Evolutionary conservation across 2,888 invertebrate genomes (phyloP), one percentile per base, ranked within the genome.

Genomic region (Mythimna albipuncta): DNA sequence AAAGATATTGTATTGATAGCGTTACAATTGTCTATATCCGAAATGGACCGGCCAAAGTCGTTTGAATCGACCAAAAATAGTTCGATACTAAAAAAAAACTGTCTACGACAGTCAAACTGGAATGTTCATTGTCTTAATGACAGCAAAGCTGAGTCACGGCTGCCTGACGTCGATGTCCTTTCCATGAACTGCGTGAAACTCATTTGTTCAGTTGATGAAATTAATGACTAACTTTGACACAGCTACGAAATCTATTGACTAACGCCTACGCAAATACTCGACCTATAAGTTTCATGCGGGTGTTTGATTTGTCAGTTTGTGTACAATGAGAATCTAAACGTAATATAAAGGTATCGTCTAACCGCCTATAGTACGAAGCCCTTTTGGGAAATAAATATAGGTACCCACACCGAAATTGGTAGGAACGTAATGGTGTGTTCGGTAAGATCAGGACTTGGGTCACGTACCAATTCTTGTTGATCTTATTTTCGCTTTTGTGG

Each of bases 261-360:
- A 41, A 79, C 26, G 55, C 73, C 59, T 64, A 54, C 54, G 35
- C 35, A 78, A 78, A 82, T 70, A 78, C 38, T 52, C 50, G 47
- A 50, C 13, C 50, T 80, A 58, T 54, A 64, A 62, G 61, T 73
- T 83, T 44, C 50, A 73, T 79, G 67, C 62, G 79, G 84, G 81
- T 73, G 64, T 79, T 79, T 83, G 63, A 59, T 44, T 77, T 78
- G 16, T 11, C 57, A 26, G 52, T 69, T 64, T 38, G 44, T 76
- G 54, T 50, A 50, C 26, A 54, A 50, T 26, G n/a, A 50, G 50
- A 52, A 73, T 35, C 11, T 74, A 11, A 32, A 55, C 32, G 44
- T 64, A 50, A 19, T 50, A 16, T 47, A 52, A 13, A 21, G n/a
- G 6, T 44, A 21, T 61, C 47, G 11, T 70, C 0, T 6, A 50